phyloP scores from a whole-genome alignment of 2,888 invertebrate species.

The Lasioglossum calceatum region DNA sequence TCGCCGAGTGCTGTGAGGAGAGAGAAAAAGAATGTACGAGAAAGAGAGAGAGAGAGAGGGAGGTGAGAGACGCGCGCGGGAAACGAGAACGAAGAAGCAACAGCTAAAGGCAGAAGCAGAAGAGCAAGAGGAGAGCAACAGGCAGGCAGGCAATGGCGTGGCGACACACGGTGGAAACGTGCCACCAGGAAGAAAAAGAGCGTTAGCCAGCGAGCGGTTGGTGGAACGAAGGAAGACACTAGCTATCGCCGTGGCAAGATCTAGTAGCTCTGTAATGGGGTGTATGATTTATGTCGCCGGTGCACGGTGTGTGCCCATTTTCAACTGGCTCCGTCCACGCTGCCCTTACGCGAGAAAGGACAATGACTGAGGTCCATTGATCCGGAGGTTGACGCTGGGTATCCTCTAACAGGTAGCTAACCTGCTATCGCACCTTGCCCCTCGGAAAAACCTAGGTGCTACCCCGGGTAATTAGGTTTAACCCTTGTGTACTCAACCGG shows the following conservation, averaged over 20 bases:
- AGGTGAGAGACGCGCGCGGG: neutral
- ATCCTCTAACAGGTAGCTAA: conserved; percentile 45
- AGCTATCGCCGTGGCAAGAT: conserved; percentile 79
- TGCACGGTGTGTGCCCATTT: conserved; percentile 74
- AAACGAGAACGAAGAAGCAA: conserved; percentile 31
- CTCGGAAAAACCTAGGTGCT: neutral
- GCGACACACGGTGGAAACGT: conserved; percentile 62
- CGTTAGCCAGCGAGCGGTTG: conserved; percentile 28
- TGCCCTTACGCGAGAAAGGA: conserved; percentile 74
- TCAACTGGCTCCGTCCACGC: conserved; percentile 68
- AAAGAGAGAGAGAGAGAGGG: neutral
- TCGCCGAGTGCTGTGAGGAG: conserved; percentile 16
- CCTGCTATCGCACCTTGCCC: neutral
- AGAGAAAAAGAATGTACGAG: conserved; percentile 21
- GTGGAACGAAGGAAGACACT: conserved; percentile 49
- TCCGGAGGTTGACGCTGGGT: conserved; percentile 58
- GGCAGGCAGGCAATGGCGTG: conserved; percentile 8
- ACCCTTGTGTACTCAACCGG: too few species aligned
- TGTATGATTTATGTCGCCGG: conserved; percentile 82
- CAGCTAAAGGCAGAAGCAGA: neutral
- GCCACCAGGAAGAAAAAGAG: conserved; percentile 54
- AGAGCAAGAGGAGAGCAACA: neutral
- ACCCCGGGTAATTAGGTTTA: neutral
- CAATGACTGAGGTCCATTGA: conserved; percentile 79
- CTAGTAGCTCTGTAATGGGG: conserved; percentile 82